Evolutionary conservation across 1,140 invertebrate species (phyloP).

Genomic region (Micrasema minimum): DNA sequence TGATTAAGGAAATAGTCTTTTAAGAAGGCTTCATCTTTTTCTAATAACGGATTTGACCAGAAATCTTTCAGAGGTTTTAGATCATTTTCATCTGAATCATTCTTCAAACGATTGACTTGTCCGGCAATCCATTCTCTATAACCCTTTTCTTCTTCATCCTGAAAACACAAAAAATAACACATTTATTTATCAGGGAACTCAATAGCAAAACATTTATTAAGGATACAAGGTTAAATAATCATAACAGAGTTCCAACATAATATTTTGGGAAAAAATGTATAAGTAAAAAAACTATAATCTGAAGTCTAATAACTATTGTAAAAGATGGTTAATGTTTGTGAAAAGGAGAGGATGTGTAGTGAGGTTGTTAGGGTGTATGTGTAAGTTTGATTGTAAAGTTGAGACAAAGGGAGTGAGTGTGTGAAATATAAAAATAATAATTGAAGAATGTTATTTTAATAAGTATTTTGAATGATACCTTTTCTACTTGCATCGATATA

Average conservation of each 20-base stretch:
- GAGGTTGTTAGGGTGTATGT: too few species aligned
- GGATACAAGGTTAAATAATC: background rate
- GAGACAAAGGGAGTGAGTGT: too few species aligned
- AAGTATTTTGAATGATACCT: too few species aligned
- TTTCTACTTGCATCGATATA: too few species aligned
- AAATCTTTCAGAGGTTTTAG: conserved; percentile 82
- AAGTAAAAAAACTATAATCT: too few species aligned
- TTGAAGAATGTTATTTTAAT: too few species aligned
- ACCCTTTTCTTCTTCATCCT: conserved; percentile 70
- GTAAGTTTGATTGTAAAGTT: too few species aligned
- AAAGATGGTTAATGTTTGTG: too few species aligned
- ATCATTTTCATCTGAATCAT: conserved; percentile 71
- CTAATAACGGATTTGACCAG: conserved; percentile 86
- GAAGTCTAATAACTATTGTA: too few species aligned
- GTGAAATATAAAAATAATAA: too few species aligned
- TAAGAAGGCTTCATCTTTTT: conserved; percentile 88
- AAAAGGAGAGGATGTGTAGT: too few species aligned
- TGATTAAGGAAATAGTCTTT: conserved; percentile 94
- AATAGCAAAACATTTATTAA: background rate
- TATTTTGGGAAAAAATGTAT: conserved; percentile 27
- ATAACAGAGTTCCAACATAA: too few species aligned
- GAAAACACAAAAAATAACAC: conserved; percentile 45
- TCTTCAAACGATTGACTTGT: conserved; percentile 73
- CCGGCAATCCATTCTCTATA: conserved; percentile 87
- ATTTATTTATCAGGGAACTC: background rate